These are phyloP conservation scores for Drosophila neotestacea DNA, from an alignment of 2,888 invertebrate species.

Conservation along the genomic window DNA sequence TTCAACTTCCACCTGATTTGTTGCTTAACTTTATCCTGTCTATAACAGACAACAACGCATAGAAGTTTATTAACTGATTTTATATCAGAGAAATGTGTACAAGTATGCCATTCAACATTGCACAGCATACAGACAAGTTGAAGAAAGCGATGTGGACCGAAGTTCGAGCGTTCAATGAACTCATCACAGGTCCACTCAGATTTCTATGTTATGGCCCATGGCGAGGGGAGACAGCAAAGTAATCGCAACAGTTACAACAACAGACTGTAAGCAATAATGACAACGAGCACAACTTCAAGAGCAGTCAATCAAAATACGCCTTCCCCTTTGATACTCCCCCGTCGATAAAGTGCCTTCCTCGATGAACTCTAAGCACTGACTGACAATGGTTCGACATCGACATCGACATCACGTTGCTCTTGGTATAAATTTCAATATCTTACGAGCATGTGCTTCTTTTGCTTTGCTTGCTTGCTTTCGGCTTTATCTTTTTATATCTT, in stretches of 20 bases:
- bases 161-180: constrained; percentile 51
- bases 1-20: too few relatives aligned
- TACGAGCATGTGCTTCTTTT: constrained; percentile 9
- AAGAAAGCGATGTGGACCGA: constrained; percentile 11
- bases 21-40: not conserved
- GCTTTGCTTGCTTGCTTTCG: constrained; percentile 14
- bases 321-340: not conserved
- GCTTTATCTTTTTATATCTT: constrained; percentile 64
- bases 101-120: constrained; percentile 49
- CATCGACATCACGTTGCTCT: constrained; percentile 12
- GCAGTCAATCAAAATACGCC: constrained; percentile 41
- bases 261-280: constrained; percentile 19
- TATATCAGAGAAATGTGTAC: constrained; percentile 31
- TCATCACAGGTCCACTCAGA: constrained; percentile 31
- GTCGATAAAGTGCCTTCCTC: constrained; percentile 13
- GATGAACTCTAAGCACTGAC: constrained; percentile 21
- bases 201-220: not conserved
- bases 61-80: constrained; percentile 52
- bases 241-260: constrained; percentile 43
- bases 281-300: constrained; percentile 19
- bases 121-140: constrained; percentile 24
- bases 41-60: constrained; percentile 1
- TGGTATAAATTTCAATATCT: constrained; percentile 47
- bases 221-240: constrained; percentile 41
- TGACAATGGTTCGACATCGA: constrained; percentile 8